Base-by-base conservation (phyloP, 2,888 invertebrate species). In the Litoditis marina region DNA sequence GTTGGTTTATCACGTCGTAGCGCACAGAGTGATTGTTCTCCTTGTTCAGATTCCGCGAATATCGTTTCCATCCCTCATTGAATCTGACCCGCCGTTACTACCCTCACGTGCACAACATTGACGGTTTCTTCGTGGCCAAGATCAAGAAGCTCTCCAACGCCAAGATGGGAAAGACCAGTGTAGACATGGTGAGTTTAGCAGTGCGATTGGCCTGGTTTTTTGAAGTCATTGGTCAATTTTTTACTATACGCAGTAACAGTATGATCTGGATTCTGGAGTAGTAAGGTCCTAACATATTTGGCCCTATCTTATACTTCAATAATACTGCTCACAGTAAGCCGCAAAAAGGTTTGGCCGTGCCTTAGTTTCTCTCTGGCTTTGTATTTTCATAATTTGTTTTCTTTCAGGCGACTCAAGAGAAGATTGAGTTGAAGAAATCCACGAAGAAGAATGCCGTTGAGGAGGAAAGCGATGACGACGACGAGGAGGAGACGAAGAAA, bases 121-220 rank as follows among this genome's bases (percentile, higher is more conserved):
- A 99, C 85, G 98, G 98, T 3, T 99, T 99, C 85, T 99, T 90
- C 86, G 94, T 99, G 1, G 95, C 95, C 0, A 99, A 99, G 85
- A 85, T 99, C 16, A 93, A 94, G 85, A 99, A 99, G 83, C 90
- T 94, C 83, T 92, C 92, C 0, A 92, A 94, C 85, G 68, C 69
- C 3, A 71, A 69, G 36, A 58, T 58, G 62, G 68, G 66, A 47
- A 70, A 66, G 42, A 61, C 67, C 25, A 66, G 55, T 4, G 69
- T 71, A 13, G 50, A 53, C n/a, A 57, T 57, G 19, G 63, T 63
- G 22, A 59, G 52, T 50, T 1, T 31, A 42, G 11, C 2, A 32
- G 32, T 16, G 0, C 30, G n/a, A 25, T 3, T n/a, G n/a, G n/a
- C n/a, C n/a, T n/a, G n/a, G n/a, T n/a, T n/a, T n/a, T 22, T 1